Conservation (phyloP, 2,888 invertebrate species). For the Anorthoa munda region DNA sequence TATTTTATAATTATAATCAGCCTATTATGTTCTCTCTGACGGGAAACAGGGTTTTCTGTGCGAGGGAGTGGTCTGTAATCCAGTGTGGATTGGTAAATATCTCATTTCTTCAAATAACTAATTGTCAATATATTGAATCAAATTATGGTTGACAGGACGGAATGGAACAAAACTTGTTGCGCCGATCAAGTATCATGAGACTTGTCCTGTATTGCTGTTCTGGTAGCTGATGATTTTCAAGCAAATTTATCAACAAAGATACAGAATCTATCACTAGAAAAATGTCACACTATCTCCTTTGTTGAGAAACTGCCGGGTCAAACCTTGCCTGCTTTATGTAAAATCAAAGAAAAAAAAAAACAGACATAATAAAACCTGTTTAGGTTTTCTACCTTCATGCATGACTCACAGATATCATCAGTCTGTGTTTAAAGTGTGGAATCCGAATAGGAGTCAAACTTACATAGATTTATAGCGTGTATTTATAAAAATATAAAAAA, state of each 20-base stretch:
- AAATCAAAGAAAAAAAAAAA: constrained; percentile 17
- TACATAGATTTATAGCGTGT: constrained; percentile 52
- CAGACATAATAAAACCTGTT: not conserved
- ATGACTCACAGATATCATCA: not conserved
- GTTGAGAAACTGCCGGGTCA: not conserved
- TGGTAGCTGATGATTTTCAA: not conserved
- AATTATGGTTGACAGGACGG: too few species aligned
- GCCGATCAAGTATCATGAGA: too few species aligned
- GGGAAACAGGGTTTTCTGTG: too few species aligned
- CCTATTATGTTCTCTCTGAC: too few species aligned
- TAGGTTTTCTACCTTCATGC: not conserved
- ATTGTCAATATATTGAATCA: too few species aligned
- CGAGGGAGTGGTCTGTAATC: too few species aligned
- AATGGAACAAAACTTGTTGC: too few species aligned
- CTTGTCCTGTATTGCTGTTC: too few species aligned
- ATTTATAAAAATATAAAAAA: constrained; percentile 71
- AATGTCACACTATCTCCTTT: not conserved
- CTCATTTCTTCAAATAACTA: too few species aligned
- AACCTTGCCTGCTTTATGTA: not conserved
- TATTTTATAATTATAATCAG: too few species aligned
- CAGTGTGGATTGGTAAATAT: too few species aligned
- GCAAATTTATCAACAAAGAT: not conserved
- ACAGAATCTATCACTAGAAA: not conserved
- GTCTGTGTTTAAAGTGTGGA: not conserved
- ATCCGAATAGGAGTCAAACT: constrained; percentile 64